A percentile compares a stretch with the other conserved stretches of the same genome.
These are phyloP conservation scores for Drosophila kurseongensis DNA, from an alignment of 1,140 invertebrate species.

Conservation along the genomic window DNA sequence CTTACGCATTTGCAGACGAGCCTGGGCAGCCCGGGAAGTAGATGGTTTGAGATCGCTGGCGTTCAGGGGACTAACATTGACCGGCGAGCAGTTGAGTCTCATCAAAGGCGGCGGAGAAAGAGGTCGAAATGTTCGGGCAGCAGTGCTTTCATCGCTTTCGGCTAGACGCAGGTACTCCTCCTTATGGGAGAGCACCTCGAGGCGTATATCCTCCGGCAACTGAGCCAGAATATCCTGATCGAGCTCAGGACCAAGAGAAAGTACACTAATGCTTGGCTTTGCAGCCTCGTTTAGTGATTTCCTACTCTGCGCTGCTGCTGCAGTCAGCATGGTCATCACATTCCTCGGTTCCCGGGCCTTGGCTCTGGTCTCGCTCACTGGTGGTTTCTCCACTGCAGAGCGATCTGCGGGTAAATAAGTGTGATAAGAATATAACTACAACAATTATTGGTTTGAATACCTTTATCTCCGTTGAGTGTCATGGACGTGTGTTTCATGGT, in stretches of 20 bases:
- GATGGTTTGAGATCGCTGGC: constrained; percentile 65
- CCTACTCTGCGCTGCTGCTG: neutral
- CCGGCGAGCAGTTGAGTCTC: too few species aligned
- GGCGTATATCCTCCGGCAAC: constrained; percentile 87
- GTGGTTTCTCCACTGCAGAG: neutral
- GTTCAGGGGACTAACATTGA: constrained; percentile 25
- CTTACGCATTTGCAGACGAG: constrained; percentile 4
- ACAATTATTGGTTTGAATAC: neutral
- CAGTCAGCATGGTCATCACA: constrained; percentile 4
- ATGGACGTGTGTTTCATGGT: constrained; percentile 9
- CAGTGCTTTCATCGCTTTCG: neutral
- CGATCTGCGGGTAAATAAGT: too few species aligned
- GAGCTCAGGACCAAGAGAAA: constrained; percentile 46
- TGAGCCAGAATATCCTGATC: constrained; percentile 87
- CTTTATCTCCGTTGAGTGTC: constrained; percentile 7
- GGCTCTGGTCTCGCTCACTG: neutral
- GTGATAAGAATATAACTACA: too few species aligned
- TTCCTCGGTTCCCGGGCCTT: neutral
- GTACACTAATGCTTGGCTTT: neutral
- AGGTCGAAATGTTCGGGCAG: neutral
- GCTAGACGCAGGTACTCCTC: constrained; percentile 36
- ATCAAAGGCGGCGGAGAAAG: neutral
- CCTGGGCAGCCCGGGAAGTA: constrained; percentile 52
- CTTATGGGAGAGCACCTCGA: constrained; percentile 86
- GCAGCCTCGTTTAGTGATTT: neutral